phyloP scores from a whole-genome alignment of 2,797 vertebrate genomes.

The Platyrinchus mystaceus region DNA sequence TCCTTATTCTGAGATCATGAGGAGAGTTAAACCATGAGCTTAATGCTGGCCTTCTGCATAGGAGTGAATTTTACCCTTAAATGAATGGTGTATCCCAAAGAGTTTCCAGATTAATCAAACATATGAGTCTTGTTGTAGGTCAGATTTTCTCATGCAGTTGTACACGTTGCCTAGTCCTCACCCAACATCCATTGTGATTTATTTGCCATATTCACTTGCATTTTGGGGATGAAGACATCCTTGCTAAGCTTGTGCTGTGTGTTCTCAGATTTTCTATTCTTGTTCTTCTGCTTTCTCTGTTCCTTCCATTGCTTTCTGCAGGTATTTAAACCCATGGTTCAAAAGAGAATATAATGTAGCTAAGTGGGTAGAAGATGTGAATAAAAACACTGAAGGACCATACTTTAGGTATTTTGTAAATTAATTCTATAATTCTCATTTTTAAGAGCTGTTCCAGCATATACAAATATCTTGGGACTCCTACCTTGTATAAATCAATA shows the following conservation, averaged over 20 bases:
- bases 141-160: conserved; percentile 62
- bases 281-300: conserved; percentile 87
- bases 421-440: conserved; percentile 78
- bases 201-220: conserved; percentile 81
- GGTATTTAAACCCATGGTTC: conserved; percentile 99
- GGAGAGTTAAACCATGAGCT: background rate
- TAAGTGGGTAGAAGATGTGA: conserved; percentile 99
- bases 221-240: conserved; percentile 84
- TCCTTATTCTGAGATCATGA: background rate
- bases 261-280: conserved; percentile 90
- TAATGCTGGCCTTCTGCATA: background rate
- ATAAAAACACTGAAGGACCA: conserved; percentile 99
- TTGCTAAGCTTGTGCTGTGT: conserved; percentile 89
- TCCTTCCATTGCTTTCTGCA: conserved; percentile 91
- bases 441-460: conserved; percentile 77
- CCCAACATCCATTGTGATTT: conserved; percentile 73
- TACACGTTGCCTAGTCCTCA: conserved; percentile 63
- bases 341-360: conserved; percentile 99
- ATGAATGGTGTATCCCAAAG: background rate
- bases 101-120: conserved; percentile 9
- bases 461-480: conserved; percentile 70
- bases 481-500: conserved; percentile 78
- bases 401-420: conserved; percentile 95
- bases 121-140: conserved; percentile 12
- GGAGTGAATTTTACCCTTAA: conserved; percentile 52